A percentile compares a stretch with the other conserved stretches of the same genome.
phyloP scores from a whole-genome alignment of 2,797 vertebrate genomes.

The Crenuchus spilurus region DNA sequence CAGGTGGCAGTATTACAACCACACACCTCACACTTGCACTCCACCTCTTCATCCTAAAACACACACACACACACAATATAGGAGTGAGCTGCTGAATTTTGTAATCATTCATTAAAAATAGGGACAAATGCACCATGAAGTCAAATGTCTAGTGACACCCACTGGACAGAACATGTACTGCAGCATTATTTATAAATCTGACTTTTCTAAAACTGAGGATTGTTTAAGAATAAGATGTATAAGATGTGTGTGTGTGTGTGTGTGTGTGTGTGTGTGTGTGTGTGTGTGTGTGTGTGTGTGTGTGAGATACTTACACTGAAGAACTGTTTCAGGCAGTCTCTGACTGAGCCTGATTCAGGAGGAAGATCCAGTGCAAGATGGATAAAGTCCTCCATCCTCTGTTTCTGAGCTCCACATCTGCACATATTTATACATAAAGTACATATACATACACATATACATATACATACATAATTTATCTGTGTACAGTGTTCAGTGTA shows the following conservation, averaged over 20 bases:
- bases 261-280: too few species aligned
- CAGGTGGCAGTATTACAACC: neutral
- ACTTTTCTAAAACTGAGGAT: too few species aligned
- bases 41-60: neutral
- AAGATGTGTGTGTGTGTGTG: too few species aligned
- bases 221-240: neutral
- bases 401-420: neutral
- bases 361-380: neutral
- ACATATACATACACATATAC: too few species aligned
- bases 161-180: too few species aligned
- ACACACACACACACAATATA: slow-evolving; percentile 7
- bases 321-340: neutral
- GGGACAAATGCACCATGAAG: too few species aligned
- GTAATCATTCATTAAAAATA: too few species aligned
- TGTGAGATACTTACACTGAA: neutral
- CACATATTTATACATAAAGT: too few species aligned
- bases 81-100: too few species aligned
- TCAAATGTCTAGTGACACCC: too few species aligned
- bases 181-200: too few species aligned
- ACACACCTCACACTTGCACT: neutral
- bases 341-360: neutral
- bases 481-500: neutral
- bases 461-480: neutral
- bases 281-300: neutral
- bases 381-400: neutral